Base-by-base conservation (phyloP, 2,888 invertebrate species). In the Eupithecia pulchellata region DNA sequence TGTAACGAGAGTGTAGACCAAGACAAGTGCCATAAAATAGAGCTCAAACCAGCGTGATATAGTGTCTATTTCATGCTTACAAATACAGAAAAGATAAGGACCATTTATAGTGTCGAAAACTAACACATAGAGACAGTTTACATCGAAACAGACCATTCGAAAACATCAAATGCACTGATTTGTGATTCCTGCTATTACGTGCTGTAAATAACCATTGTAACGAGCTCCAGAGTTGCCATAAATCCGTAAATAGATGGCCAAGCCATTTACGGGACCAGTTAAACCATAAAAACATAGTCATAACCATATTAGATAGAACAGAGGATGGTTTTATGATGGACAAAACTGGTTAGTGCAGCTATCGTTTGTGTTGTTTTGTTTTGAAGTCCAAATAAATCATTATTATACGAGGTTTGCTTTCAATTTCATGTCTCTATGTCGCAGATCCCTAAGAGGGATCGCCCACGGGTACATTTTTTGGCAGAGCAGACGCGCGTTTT, bases 151-250 rank as follows among this genome's bases (percentile, higher is more conserved):
- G 57, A 29, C 29, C 17, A 29, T 25, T 25, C 25, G 4, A 52
- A 25, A 25, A 47, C 47, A 47, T 47, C 47, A 52, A 25, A 17
- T 29, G 29, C 57, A 57, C 29, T 57, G 57, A 57, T 57, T 57
- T 57, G 29, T 57, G 27, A 57, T 29, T 57, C 57, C 57, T 29
- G 57, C 57, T 29, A 57, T 57, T 11, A 57, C 29, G 17, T 57
- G 57, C 6, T 29, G 29, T 29, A 57, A 57, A 57, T 57, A 57
- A 17, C 57, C 17, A 57, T 52, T 52, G 29, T 57, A 57, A 29
- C 29, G 17, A 29, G 27, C 57, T 57, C 25, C 13, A 27, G 57
- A 29, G 57, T 29, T 57, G 29, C 57, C 57, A 57, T 57, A 29
- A 57, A 57, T 57, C 14, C 57, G 29, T 57, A 29, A 29, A 57